Percentiles rank a stretch among this genome's conserved stretches.
phyloP scores from a whole-genome alignment of 2,797 vertebrate species.

The Harpagifer antarcticus region DNA sequence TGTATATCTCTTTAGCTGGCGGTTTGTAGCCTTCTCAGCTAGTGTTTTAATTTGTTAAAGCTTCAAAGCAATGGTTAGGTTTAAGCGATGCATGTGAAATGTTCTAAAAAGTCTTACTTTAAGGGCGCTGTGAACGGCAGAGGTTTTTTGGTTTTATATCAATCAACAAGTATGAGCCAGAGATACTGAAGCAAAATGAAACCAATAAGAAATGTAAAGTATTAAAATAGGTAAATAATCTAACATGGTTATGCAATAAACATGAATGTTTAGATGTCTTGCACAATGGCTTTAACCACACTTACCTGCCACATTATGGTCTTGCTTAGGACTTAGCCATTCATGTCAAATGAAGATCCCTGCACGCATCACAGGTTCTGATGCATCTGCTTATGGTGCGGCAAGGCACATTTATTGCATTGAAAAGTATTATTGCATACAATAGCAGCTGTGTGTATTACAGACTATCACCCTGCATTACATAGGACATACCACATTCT shows the following conservation, averaged over 20 bases:
- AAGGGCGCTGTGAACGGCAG: not conserved
- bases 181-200: not conserved
- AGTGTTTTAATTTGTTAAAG: not conserved
- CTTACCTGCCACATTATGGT: not conserved
- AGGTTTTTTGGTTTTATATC: not conserved
- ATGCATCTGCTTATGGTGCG: not conserved
- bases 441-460: not conserved
- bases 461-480: not conserved
- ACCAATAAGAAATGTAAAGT: not conserved
- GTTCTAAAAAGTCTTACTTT: not conserved
- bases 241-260: constrained; percentile 14
- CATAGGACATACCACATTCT: not conserved
- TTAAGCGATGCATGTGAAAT: constrained; percentile 5
- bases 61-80: constrained; percentile 3
- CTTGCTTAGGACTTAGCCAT: not conserved
- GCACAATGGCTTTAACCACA: not conserved
- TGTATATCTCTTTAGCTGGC: not conserved
- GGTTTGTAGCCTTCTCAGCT: not conserved
- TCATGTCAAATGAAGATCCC: not conserved
- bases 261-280: not conserved
- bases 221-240: not conserved
- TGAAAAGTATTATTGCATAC: not conserved
- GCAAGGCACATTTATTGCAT: constrained; percentile 4
- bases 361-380: constrained; percentile 6
- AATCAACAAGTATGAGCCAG: constrained; percentile 4